Evolutionary conservation across 1,140 invertebrate species (phyloP).

Genomic region (Psilanteris sp.): DNA sequence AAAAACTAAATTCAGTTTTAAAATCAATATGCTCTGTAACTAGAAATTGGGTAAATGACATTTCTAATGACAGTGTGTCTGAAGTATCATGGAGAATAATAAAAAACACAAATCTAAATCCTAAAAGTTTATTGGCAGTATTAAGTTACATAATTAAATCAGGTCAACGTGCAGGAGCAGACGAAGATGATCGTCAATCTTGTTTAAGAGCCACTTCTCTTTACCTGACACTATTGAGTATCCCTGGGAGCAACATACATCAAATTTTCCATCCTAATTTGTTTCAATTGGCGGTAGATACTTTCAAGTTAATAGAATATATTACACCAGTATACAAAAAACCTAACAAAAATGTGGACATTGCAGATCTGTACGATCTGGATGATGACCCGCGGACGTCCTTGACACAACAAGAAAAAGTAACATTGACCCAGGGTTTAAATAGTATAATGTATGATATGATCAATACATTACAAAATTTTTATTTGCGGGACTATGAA

Average conservation of each 20-base stretch:
- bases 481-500: slow-evolving; percentile 78
- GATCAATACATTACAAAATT: slow-evolving; percentile 76
- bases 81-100: slow-evolving; percentile 81
- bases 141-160: slow-evolving; percentile 79
- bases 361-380: slow-evolving; percentile 68
- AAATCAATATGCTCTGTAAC: slow-evolving; percentile 63
- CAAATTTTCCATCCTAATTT: slow-evolving; percentile 82
- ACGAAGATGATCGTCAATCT: slow-evolving; percentile 70
- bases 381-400: slow-evolving; percentile 56
- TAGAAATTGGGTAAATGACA: slow-evolving; percentile 68
- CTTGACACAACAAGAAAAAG: slow-evolving; percentile 66
- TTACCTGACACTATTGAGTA: slow-evolving; percentile 78
- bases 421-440: slow-evolving; percentile 66
- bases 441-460: slow-evolving; percentile 78
- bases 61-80: slow-evolving; percentile 39
- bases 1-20: slow-evolving; percentile 72
- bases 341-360: slow-evolving; percentile 35
- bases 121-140: slow-evolving; percentile 79
- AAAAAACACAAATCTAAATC: slow-evolving; percentile 77
- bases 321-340: slow-evolving; percentile 65
- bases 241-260: slow-evolving; percentile 82
- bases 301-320: slow-evolving; percentile 74
- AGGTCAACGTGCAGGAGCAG: slow-evolving; percentile 74
- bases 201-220: slow-evolving; percentile 77
- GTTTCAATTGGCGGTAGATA: slow-evolving; percentile 77